phyloP scores from a whole-genome alignment of 1,140 invertebrate genomes.

The Zaprionus ornatus region DNA sequence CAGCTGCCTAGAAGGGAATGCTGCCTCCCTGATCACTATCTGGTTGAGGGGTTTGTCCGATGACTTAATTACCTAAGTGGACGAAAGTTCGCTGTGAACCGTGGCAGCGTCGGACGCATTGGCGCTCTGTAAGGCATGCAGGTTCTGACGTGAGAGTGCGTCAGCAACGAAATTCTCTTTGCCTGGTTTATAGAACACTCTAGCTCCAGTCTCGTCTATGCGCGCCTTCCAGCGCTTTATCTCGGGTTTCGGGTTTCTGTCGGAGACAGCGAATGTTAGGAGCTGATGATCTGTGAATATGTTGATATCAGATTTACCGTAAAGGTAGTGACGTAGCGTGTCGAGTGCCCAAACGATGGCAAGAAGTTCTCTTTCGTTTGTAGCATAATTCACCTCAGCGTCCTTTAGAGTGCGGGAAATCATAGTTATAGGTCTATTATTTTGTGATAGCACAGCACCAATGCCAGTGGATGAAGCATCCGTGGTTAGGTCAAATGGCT shows the following conservation, averaged over 20 bases:
- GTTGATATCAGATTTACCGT: neutral
- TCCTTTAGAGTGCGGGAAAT: neutral
- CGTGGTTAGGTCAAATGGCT: neutral
- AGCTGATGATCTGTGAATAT: neutral
- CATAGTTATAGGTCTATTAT: neutral
- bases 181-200: neutral
- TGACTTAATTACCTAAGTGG: neutral
- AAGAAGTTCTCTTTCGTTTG: neutral
- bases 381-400: too few species aligned
- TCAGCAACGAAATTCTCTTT: neutral
- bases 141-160: neutral
- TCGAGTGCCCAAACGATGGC: neutral
- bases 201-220: neutral
- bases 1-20: neutral
- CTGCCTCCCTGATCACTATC: neutral
- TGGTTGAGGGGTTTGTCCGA: neutral
- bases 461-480: neutral
- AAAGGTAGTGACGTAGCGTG: neutral
- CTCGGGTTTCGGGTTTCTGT: neutral
- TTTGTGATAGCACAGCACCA: neutral
- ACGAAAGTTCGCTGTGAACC: neutral
- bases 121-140: neutral
- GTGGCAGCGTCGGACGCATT: neutral
- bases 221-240: neutral
- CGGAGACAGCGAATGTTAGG: neutral